A percentile compares a stretch with the other conserved stretches of the same genome.
Evolutionary conservation across 2,888 invertebrate species (phyloP).

Genomic region (Drosophila eohydei): DNA sequence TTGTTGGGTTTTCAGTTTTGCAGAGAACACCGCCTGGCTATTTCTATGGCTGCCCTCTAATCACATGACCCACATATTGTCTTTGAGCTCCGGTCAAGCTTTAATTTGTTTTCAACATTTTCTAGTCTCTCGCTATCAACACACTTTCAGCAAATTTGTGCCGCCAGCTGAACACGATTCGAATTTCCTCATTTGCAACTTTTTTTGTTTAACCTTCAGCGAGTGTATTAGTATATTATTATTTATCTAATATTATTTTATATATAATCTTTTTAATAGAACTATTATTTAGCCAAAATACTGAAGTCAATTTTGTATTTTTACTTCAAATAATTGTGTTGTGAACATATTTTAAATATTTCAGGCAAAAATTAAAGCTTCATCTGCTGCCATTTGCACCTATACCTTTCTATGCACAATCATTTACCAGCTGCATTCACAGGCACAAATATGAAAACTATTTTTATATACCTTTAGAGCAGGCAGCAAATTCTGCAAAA

Average conservation of each 20-base stretch:
- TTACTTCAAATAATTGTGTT: background rate
- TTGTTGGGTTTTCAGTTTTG: constrained; percentile 56
- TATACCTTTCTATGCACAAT: constrained; percentile 28
- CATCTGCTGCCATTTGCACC: constrained; percentile 22
- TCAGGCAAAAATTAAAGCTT: constrained; percentile 34
- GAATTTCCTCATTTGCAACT: background rate
- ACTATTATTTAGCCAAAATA: background rate
- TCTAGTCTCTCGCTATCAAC: constrained; percentile 33
- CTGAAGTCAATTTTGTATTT: background rate
- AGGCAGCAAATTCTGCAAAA: constrained; percentile 46
- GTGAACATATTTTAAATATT: constrained; percentile 42
- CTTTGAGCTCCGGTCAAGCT: constrained; percentile 42
- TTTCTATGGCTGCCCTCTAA: constrained; percentile 67
- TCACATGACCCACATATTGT: constrained; percentile 48
- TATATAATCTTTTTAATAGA: background rate
- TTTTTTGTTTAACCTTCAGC: background rate
- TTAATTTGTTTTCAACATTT: constrained; percentile 14
- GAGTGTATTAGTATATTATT: background rate
- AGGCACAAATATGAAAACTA: constrained; percentile 15
- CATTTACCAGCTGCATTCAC: constrained; percentile 38
- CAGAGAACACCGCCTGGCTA: constrained; percentile 29
- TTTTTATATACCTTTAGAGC: constrained; percentile 41
- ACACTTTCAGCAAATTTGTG: constrained; percentile 21
- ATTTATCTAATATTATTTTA: background rate
- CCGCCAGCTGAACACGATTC: constrained; percentile 15